These are phyloP conservation scores for Xenopus tropicalis DNA, from an alignment of 2,113 vertebrate genomes.

Conservation along the genomic window DNA sequence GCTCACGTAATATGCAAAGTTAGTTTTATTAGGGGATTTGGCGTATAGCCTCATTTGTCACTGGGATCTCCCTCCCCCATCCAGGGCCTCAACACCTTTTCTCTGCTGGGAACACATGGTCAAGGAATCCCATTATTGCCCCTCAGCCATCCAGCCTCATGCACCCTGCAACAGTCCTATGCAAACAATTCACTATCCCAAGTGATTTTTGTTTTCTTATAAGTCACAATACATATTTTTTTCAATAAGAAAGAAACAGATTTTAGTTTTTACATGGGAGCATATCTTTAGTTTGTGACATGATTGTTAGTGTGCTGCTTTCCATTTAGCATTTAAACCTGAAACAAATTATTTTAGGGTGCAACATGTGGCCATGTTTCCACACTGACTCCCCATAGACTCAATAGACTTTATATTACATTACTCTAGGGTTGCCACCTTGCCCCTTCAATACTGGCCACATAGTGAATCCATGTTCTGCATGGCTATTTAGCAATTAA, in stretches of 20 bases:
- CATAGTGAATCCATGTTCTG: no score
- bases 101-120: not conserved
- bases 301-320: no score
- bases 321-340: not conserved
- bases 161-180: no score
- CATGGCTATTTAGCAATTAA: no score
- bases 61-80: slow-evolving; percentile 9
- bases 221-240: no score
- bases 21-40: slow-evolving; percentile 44
- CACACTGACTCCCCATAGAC: no score
- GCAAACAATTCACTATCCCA: no score
- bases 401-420: no score
- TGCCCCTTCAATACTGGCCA: no score
- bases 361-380: not conserved
- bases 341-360: not conserved
- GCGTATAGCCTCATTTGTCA: slow-evolving; percentile 42
- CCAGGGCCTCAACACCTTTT: not conserved
- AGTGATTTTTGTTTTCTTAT: no score
- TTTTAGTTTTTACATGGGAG: not conserved
- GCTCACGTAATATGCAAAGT: slow-evolving; percentile 45
- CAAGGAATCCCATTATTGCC: slow-evolving; percentile 18
- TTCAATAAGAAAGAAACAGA: not conserved
- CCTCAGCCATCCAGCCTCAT: not conserved
- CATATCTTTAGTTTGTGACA: no score
- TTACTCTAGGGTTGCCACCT: no score